These are phyloP conservation scores for Hesperia comma DNA, from an alignment of 2,888 invertebrate species.

Conservation along the genomic window DNA sequence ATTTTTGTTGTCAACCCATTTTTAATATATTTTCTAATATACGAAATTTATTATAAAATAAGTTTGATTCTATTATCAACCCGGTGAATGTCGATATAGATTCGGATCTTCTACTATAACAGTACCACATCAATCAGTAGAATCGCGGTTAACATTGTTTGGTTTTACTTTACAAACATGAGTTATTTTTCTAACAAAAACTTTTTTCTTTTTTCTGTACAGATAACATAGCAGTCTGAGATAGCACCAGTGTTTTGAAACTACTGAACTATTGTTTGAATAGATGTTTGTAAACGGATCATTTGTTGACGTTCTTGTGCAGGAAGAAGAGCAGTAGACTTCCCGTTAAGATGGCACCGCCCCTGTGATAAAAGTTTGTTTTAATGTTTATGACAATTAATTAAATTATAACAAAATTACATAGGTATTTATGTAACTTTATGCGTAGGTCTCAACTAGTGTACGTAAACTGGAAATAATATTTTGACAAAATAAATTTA, in stretches of 20 bases:
- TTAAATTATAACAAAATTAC: too few species aligned
- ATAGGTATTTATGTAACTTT: too few species aligned
- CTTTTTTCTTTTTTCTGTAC: neutral
- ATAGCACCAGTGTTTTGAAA: neutral
- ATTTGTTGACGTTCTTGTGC: conserved; percentile 60
- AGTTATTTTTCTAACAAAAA: neutral
- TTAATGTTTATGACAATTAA: too few species aligned
- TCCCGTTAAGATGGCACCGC: conserved; percentile 70
- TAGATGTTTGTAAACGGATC: conserved; percentile 1
- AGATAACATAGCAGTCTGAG: neutral
- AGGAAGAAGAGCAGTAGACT: conserved; percentile 62
- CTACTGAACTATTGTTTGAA: neutral
- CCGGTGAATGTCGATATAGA: too few species aligned
- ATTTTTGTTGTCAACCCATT: too few species aligned
- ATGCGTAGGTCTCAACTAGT: too few species aligned
- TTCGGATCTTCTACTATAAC: too few species aligned
- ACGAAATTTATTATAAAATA: too few species aligned
- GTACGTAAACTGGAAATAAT: too few species aligned
- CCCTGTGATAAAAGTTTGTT: conserved; percentile 57
- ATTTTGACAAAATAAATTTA: too few species aligned
- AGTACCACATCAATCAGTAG: neutral
- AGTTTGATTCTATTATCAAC: too few species aligned
- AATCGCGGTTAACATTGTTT: neutral
- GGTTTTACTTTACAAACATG: neutral
- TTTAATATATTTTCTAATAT: too few species aligned